These are phyloP conservation scores for Drosophila robusta DNA, from an alignment of 2,888 invertebrate species.

Conservation along the genomic window DNA sequence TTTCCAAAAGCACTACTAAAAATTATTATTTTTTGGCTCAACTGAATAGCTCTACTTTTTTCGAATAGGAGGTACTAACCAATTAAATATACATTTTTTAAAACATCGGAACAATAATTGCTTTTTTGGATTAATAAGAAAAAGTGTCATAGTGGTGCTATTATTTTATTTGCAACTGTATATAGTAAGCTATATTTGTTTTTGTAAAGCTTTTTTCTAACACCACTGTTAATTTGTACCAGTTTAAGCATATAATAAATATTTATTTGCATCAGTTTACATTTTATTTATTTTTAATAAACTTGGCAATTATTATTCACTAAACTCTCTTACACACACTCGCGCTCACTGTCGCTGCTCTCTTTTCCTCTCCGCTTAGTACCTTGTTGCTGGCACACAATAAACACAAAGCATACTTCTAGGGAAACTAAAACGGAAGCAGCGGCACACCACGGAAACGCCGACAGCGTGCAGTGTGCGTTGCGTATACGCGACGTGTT, in stretches of 20 bases:
- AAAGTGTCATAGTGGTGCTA: no score
- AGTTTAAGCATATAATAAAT: neutral
- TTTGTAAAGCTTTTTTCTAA: no score
- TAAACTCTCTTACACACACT: neutral
- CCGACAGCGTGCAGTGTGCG: slow-evolving; percentile 14
- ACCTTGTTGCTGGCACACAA: slow-evolving; percentile 12
- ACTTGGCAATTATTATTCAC: neutral
- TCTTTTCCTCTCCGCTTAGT: neutral
- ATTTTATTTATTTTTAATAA: neutral
- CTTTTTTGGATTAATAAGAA: no score
- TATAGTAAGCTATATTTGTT: no score
- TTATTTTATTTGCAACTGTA: no score
- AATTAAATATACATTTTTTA: no score
- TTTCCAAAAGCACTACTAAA: no score
- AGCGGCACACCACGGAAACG: slow-evolving; percentile 21
- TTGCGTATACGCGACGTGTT: slow-evolving; percentile 33
- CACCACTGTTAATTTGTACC: no score
- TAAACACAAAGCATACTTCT: slow-evolving; percentile 49
- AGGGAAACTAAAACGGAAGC: slow-evolving; percentile 37
- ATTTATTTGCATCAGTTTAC: slow-evolving; percentile 1
- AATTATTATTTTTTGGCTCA: no score
- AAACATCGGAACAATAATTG: no score
- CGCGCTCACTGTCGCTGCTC: neutral
- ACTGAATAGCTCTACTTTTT: no score
- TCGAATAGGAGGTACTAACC: no score